Percentiles rank a stretch among this genome's conserved stretches.
Evolutionary conservation across 2,113 vertebrate genomes (phyloP).

Genomic region (Plectropomus leopardus): DNA sequence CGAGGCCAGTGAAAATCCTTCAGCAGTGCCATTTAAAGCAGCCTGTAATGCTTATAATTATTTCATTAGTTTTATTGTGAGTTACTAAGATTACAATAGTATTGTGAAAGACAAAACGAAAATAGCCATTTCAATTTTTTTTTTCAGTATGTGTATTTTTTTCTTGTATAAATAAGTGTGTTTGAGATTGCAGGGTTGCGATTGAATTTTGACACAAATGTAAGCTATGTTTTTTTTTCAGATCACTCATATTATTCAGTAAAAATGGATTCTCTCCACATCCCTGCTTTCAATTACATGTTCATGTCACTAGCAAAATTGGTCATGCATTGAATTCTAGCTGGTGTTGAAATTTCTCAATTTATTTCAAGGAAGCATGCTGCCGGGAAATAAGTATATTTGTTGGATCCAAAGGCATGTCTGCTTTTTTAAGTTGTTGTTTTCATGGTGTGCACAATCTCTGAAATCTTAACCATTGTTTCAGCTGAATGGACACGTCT

Average conservation of each 20-base stretch:
- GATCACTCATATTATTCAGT: not conserved
- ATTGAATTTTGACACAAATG: not conserved
- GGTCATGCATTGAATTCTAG: not conserved
- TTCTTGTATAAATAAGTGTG: not conserved
- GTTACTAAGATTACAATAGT: not conserved
- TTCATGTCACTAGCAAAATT: not conserved
- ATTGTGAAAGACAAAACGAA: not conserved
- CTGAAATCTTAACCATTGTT: not conserved
- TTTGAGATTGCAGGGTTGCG: not conserved
- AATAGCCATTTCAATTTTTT: not conserved
- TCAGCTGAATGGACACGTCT: not conserved
- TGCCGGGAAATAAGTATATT: not conserved
- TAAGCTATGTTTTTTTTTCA: not conserved
- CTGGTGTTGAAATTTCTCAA: not conserved
- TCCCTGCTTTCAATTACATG: not conserved
- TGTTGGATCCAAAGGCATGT: not conserved
- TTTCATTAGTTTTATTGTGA: too few species aligned
- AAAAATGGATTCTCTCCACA: not conserved
- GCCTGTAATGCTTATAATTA: not conserved
- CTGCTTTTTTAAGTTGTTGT: not conserved
- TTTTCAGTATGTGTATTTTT: not conserved
- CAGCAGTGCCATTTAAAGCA: not conserved
- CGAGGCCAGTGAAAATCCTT: conserved; percentile 10
- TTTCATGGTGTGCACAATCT: not conserved
- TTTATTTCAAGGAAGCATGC: not conserved